Conservation (phyloP, 2,113 vertebrate genomes). For the Tenebrosternarchus preto region DNA sequence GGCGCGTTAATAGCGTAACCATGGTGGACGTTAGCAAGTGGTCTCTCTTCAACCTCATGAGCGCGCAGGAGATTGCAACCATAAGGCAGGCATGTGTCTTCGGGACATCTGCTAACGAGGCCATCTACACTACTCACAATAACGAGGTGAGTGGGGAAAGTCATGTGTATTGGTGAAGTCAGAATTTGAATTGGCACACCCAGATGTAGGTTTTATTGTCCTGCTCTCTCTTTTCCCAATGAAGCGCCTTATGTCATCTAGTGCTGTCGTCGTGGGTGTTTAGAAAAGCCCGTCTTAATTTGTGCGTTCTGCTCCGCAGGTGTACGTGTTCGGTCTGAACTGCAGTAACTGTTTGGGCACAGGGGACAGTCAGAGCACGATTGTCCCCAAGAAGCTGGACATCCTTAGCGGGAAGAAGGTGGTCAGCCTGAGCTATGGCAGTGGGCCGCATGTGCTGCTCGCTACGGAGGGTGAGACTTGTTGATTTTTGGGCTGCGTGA, state of each 20-base stretch:
- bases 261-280: neutral
- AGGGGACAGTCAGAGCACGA: conserved; percentile 92
- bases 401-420: conserved; percentile 91
- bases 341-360: conserved; percentile 96
- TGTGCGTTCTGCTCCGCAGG: conserved; percentile 68
- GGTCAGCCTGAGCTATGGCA: conserved; percentile 90
- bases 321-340: conserved; percentile 93
- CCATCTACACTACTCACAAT: conserved; percentile 84
- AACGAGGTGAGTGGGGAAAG: conserved; percentile 83
- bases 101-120: conserved; percentile 90
- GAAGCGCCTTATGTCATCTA: neutral
- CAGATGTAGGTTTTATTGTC: neutral
- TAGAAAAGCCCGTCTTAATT: neutral
- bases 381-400: conserved; percentile 92
- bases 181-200: neutral
- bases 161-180: neutral
- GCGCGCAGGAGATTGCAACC: conserved; percentile 81
- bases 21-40: conserved; percentile 97
- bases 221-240: neutral
- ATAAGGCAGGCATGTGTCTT: conserved; percentile 92
- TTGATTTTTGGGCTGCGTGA: neutral
- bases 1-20: conserved; percentile 40
- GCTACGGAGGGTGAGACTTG: conserved; percentile 84
- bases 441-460: conserved; percentile 91
- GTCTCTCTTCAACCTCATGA: conserved; percentile 92